These are phyloP conservation scores for Melanostoma mellinum DNA, from an alignment of 2,888 invertebrate species.

Conservation along the genomic window DNA sequence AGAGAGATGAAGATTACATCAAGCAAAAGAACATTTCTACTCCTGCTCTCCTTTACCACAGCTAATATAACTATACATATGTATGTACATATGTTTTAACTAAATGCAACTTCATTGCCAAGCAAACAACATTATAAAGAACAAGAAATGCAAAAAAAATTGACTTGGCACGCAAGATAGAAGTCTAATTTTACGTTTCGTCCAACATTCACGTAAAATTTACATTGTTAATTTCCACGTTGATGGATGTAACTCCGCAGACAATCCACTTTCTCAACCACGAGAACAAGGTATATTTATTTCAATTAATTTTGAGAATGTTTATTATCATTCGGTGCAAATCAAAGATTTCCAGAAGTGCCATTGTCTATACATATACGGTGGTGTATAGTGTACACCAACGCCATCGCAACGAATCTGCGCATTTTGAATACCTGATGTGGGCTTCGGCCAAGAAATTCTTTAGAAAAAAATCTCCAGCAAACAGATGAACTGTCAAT, in stretches of 20 bases:
- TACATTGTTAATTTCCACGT: slow-evolving; percentile 41
- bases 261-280: slow-evolving; percentile 38
- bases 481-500: slow-evolving; percentile 32
- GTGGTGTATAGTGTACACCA: slow-evolving; percentile 1
- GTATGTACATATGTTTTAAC: too few relatives aligned
- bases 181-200: slow-evolving; percentile 21
- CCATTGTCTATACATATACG: slow-evolving; percentile 3
- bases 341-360: slow-evolving; percentile 41
- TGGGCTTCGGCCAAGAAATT: neutral
- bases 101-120: neutral
- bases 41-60: slow-evolving; percentile 30
- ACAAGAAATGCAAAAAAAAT: slow-evolving; percentile 29
- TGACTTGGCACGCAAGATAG: slow-evolving; percentile 47
- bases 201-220: slow-evolving; percentile 15
- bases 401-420: slow-evolving; percentile 38
- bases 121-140: slow-evolving; percentile 15
- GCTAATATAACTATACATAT: slow-evolving; percentile 2
- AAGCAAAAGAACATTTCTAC: slow-evolving; percentile 15
- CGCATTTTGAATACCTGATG: slow-evolving; percentile 35
- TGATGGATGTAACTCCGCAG: slow-evolving; percentile 43
- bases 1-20: slow-evolving; percentile 46
- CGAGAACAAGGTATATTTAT: slow-evolving; percentile 33
- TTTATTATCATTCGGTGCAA: slow-evolving; percentile 53
- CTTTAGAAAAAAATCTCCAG: neutral
- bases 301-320: slow-evolving; percentile 57